Percentiles rank a stretch among this genome's conserved stretches.
These are phyloP conservation scores for Laodelphax striatellus DNA, from an alignment of 1,140 invertebrate genomes.

Conservation along the genomic window DNA sequence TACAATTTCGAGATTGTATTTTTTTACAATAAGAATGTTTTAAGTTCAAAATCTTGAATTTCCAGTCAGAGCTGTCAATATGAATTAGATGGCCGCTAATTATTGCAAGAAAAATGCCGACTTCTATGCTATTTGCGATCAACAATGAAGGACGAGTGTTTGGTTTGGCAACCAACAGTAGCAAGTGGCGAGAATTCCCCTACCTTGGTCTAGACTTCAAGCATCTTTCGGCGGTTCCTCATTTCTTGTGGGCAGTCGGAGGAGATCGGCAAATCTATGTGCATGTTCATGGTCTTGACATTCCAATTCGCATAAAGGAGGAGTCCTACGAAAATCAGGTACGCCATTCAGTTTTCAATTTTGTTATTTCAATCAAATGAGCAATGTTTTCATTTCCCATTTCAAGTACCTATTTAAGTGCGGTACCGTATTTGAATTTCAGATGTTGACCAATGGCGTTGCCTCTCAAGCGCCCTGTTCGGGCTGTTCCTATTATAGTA, in stretches of 20 bases:
- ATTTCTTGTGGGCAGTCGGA: conserved; percentile 83
- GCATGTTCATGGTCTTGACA: conserved; percentile 75
- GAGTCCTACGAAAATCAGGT: conserved; percentile 88
- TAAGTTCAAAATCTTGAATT: too few relatives aligned
- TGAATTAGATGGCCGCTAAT: too few relatives aligned
- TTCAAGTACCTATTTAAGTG: too few relatives aligned
- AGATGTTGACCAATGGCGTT: too few relatives aligned
- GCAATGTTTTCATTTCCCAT: too few relatives aligned
- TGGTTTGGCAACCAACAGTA: conserved; percentile 60
- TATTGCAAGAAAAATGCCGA: conserved; percentile 30
- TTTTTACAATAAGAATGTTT: too few relatives aligned
- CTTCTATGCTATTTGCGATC: conserved; percentile 67
- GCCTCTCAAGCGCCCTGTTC: too few relatives aligned
- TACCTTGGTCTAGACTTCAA: conserved; percentile 79
- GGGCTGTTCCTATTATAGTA: too few relatives aligned
- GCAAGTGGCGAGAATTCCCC: conserved; percentile 72
- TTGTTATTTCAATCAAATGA: background rate
- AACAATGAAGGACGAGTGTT: conserved; percentile 80
- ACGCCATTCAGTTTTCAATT: conserved; percentile 5
- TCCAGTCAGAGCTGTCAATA: too few relatives aligned
- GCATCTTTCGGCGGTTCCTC: conserved; percentile 66
- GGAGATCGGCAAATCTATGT: conserved; percentile 85
- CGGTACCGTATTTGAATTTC: too few relatives aligned
- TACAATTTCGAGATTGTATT: too few relatives aligned
- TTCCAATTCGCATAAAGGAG: conserved; percentile 80